Evolutionary conservation across 2,888 invertebrate genomes (phyloP).

Genomic region (Eupsilia transversa): DNA sequence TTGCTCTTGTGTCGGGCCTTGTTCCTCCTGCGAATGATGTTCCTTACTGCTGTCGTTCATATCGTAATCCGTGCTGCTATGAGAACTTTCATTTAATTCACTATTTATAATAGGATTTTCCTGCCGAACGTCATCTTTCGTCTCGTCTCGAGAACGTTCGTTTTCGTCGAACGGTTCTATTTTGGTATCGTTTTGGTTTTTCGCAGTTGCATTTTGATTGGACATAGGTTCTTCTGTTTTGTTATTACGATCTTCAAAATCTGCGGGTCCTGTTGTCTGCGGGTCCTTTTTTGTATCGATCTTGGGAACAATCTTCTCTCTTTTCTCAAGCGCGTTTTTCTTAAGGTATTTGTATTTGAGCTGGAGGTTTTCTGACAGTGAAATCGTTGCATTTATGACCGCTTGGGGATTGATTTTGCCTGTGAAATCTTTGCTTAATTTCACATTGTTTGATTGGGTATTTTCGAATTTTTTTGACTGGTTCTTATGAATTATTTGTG

Average conservation of each 20-base stretch:
- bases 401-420: slow-evolving; percentile 39
- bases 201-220: background rate
- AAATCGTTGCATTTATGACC: background rate
- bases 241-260: background rate
- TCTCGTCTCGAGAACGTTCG: background rate
- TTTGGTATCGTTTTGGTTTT: background rate
- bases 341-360: slow-evolving; percentile 35
- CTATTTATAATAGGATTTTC: background rate
- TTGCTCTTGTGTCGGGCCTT: too few relatives aligned
- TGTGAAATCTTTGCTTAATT: background rate
- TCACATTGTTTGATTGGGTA: background rate
- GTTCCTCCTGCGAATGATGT: background rate
- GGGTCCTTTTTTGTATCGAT: background rate
- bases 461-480: background rate
- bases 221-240: background rate
- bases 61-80: background rate
- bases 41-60: background rate
- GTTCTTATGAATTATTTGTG: background rate
- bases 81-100: background rate
- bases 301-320: background rate
- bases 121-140: background rate
- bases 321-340: slow-evolving; percentile 19
- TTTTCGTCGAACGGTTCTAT: background rate
- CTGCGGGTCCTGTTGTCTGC: rapidly evolving
- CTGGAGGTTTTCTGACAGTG: slow-evolving; percentile 17